Percentiles rank a stretch among this genome's conserved stretches.
Evolutionary conservation across 2,888 invertebrate genomes (phyloP).

Genomic region (Dendrolimus houi): DNA sequence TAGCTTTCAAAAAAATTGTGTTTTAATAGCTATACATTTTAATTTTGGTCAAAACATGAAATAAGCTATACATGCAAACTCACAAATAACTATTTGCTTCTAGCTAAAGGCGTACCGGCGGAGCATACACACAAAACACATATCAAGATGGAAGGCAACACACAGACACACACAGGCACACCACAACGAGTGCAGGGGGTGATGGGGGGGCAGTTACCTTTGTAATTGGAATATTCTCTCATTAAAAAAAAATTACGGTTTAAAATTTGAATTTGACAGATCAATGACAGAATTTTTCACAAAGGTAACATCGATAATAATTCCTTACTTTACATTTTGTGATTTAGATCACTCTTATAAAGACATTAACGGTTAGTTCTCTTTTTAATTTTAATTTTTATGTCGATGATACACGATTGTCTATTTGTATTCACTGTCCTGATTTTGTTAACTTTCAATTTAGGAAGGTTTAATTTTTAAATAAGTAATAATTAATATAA

Average conservation of each 20-base stretch:
- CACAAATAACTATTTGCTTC: slow-evolving; percentile 68
- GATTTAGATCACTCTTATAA: slow-evolving; percentile 71
- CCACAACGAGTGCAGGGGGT: slow-evolving; percentile 52
- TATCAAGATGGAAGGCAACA: slow-evolving; percentile 70
- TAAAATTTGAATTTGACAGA: slow-evolving; percentile 9
- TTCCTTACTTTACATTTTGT: slow-evolving; percentile 65
- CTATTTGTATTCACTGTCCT: not conserved
- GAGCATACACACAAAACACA: slow-evolving; percentile 67
- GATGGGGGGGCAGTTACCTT: slow-evolving; percentile 42
- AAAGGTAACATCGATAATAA: slow-evolving; percentile 58
- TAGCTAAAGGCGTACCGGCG: slow-evolving; percentile 68
- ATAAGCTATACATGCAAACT: slow-evolving; percentile 40
- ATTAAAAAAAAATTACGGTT: slow-evolving; percentile 10
- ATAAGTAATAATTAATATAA: too few relatives aligned
- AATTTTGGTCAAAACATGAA: not conserved
- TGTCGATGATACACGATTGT: slow-evolving; percentile 39
- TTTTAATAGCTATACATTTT: not conserved
- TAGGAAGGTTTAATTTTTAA: too few relatives aligned
- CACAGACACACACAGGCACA: slow-evolving; percentile 63
- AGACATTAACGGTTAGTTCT: slow-evolving; percentile 73
- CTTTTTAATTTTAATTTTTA: slow-evolving; percentile 44
- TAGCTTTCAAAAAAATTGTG: too few relatives aligned
- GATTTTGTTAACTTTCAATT: too few relatives aligned
- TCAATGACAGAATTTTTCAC: slow-evolving; percentile 30
- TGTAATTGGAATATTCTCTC: slow-evolving; percentile 31